Evolutionary conservation across 2,888 invertebrate genomes (phyloP).

Genomic region (Neuroscelio doddi): DNA sequence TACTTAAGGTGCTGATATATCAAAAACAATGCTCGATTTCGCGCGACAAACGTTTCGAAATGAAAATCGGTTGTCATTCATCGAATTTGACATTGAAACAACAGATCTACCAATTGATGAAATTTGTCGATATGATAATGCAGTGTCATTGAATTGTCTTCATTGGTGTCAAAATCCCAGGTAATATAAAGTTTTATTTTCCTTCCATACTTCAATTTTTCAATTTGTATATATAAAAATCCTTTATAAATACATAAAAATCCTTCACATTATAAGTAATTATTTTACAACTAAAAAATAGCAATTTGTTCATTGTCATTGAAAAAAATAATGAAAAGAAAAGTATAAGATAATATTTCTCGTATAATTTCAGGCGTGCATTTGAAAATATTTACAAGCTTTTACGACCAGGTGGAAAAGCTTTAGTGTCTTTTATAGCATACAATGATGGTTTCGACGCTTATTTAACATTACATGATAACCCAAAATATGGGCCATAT

Average conservation of each 20-base stretch:
- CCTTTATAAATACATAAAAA: too few species aligned
- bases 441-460: slow-evolving; percentile 81
- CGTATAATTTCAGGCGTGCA: slow-evolving; percentile 74
- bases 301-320: slow-evolving; percentile 3
- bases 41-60: slow-evolving; percentile 76
- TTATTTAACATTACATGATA: slow-evolving; percentile 77
- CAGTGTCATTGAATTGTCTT: slow-evolving; percentile 84
- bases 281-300: too few species aligned
- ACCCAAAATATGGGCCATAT: slow-evolving; percentile 77
- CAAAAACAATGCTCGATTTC: slow-evolving; percentile 80
- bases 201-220: too few species aligned
- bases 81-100: slow-evolving; percentile 76
- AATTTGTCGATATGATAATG: slow-evolving; percentile 77
- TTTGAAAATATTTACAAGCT: slow-evolving; percentile 79
- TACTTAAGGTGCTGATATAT: slow-evolving; percentile 80
- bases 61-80: slow-evolving; percentile 72
- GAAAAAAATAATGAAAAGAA: too few species aligned
- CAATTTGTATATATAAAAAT: too few species aligned
- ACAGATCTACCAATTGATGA: slow-evolving; percentile 73
- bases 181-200: slow-evolving; percentile 69
- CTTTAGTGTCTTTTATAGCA: slow-evolving; percentile 80
- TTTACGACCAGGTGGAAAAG: slow-evolving; percentile 80
- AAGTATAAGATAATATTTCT: neutral
- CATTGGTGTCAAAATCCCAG: slow-evolving; percentile 85
- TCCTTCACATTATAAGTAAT: too few species aligned